Conservation (phyloP, 1,140 invertebrate genomes). For the Cotesia chilonis region DNA sequence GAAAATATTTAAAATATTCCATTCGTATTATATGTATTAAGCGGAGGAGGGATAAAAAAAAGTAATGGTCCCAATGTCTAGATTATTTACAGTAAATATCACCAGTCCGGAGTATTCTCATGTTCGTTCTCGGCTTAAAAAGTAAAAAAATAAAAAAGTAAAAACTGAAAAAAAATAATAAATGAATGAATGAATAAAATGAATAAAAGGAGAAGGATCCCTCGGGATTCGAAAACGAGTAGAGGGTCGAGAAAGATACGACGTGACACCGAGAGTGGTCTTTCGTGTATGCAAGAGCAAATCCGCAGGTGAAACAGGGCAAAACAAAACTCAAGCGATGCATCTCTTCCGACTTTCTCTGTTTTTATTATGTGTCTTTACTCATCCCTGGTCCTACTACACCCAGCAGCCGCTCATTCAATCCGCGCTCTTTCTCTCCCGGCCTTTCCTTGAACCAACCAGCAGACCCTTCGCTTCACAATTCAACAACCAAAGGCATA, state of each 20-base stretch:
- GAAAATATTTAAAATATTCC: too few species aligned
- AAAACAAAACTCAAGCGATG: slow-evolving; percentile 25
- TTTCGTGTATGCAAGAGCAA: slow-evolving; percentile 35
- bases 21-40: too few species aligned
- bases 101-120: too few species aligned
- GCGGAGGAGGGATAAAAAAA: too few species aligned
- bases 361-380: background rate
- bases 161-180: background rate
- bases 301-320: slow-evolving; percentile 31
- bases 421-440: background rate
- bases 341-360: background rate
- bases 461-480: too few species aligned
- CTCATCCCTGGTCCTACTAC: too few species aligned
- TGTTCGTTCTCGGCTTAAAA: too few species aligned
- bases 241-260: background rate
- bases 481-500: background rate
- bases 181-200: background rate
- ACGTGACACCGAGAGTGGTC: slow-evolving; percentile 31
- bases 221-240: slow-evolving; percentile 15
- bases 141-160: too few species aligned
- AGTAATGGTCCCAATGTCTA: too few species aligned
- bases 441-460: background rate
- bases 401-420: background rate
- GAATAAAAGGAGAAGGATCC: slow-evolving; percentile 9
- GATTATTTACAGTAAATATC: too few species aligned